Base-by-base conservation (phyloP, 2,888 invertebrate genomes). In the Panorpa germanica region DNA sequence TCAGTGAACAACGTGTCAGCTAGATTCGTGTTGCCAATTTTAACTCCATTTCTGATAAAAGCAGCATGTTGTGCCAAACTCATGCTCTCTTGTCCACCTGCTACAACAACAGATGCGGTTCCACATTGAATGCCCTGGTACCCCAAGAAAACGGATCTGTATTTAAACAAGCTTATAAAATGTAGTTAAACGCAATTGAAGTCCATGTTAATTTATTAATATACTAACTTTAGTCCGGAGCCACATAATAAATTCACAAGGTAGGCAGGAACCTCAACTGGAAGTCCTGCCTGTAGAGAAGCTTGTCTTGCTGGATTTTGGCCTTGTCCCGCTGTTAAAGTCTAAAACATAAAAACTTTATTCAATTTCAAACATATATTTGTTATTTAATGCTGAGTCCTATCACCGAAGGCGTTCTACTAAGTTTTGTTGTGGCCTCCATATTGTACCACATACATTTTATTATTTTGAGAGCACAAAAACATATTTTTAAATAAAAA, bases 1-100 rank as follows among this genome's bases (percentile, higher is more conserved):
- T 80, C 80, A 20, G 44, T 38, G 2, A 77, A 30, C 60, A 82
- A 57, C 0, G 70, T 63, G 45, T 85, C 83, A 4, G 57, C 43
- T 39, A 82, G 44, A 15, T 53, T 52, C 4, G 56, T 53, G 39
- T 69, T 50, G 4, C 82, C 82, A 53, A 77, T 57, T 57, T 72
- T 77, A 4, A 63, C 44, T 8, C 73, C 72, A 35, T 52, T 45
- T 26, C 83, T 59, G 36, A 80, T 42, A 39, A 66, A 53, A 17
- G 65, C 53, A 4, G 61, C 59, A 48, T 83, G 83, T 3, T 72
- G 74, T 4, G 80, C 66, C 50, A 63, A 59, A 31, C 74, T 75
- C 85, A 85, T 85, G 41, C 57, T 74, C 52, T 85, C 85, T 55
- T 81, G 81, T 0, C 85, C 85, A 17, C 81, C 82, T 41, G 74